phyloP scores from a whole-genome alignment of 2,113 vertebrate genomes.

The Actenoides hombroni region DNA sequence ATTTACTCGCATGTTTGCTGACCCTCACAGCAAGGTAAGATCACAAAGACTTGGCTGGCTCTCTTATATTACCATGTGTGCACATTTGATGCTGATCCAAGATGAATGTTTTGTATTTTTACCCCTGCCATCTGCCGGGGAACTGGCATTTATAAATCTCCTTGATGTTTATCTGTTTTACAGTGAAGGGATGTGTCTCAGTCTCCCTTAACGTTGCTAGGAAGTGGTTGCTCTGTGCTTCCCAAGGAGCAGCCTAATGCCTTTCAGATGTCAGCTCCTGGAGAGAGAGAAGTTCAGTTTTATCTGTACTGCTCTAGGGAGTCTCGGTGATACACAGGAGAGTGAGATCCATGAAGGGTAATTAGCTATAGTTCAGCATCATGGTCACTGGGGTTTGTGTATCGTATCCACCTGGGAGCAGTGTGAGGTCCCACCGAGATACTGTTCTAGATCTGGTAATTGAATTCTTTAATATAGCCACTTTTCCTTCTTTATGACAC shows the following conservation, averaged over 20 bases:
- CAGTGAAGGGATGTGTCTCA: background rate
- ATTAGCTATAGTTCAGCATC: background rate
- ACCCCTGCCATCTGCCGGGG: background rate
- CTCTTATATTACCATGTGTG: background rate
- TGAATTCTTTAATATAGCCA: background rate
- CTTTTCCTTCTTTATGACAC: background rate
- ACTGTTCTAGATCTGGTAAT: background rate
- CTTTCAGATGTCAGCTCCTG: background rate
- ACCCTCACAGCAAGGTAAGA: constrained; percentile 97
- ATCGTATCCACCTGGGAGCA: background rate
- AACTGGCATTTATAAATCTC: background rate
- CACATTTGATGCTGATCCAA: background rate
- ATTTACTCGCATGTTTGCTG: constrained; percentile 99
- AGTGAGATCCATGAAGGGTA: background rate
- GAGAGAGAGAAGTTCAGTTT: background rate
- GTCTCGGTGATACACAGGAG: background rate
- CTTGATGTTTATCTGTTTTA: background rate
- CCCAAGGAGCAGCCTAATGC: background rate
- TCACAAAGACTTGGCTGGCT: background rate
- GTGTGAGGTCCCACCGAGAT: background rate
- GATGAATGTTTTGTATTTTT: background rate
- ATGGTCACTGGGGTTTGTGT: background rate
- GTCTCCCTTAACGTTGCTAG: background rate
- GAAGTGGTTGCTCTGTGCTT: background rate
- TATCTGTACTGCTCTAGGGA: background rate